Evolutionary conservation across 2,113 vertebrate genomes (phyloP).

Genomic region (Falco punctatus): DNA sequence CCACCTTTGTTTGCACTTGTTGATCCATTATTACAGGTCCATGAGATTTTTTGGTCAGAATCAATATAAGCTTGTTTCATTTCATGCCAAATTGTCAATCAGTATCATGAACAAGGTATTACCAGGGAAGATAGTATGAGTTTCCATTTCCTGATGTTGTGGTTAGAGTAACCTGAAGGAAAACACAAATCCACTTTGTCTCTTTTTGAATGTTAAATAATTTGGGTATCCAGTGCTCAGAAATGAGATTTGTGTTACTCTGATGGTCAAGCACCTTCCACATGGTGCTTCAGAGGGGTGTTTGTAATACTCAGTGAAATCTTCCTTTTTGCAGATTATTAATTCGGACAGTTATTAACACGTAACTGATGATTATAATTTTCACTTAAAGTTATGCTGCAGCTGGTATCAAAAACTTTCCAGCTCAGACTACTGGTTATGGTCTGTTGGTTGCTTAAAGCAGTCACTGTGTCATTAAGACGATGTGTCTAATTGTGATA

Average conservation of each 20-base stretch:
- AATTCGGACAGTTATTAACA: neutral
- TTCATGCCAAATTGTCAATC: neutral
- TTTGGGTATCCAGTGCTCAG: neutral
- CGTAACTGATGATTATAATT: neutral
- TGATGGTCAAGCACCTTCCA: neutral
- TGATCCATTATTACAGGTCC: neutral
- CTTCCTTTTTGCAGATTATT: neutral
- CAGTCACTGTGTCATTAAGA: neutral
- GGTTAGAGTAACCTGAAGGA: neutral
- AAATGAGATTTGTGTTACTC: neutral
- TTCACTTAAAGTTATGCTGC: neutral
- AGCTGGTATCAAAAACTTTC: neutral
- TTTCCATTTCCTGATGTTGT: neutral
- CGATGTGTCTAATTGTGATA: neutral
- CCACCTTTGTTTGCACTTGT: neutral
- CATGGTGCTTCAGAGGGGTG: neutral
- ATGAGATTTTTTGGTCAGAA: neutral
- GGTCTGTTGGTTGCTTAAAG: neutral
- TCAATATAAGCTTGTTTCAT: neutral
- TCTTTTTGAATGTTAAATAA: neutral
- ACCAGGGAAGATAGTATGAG: neutral
- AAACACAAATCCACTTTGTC: neutral
- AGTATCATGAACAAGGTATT: neutral
- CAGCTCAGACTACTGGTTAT: neutral
- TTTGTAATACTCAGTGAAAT: neutral